A percentile compares a stretch with the other conserved stretches of the same genome.
phyloP scores from a whole-genome alignment of 2,888 invertebrate genomes.

The Acanthacorydalis orientalis region DNA sequence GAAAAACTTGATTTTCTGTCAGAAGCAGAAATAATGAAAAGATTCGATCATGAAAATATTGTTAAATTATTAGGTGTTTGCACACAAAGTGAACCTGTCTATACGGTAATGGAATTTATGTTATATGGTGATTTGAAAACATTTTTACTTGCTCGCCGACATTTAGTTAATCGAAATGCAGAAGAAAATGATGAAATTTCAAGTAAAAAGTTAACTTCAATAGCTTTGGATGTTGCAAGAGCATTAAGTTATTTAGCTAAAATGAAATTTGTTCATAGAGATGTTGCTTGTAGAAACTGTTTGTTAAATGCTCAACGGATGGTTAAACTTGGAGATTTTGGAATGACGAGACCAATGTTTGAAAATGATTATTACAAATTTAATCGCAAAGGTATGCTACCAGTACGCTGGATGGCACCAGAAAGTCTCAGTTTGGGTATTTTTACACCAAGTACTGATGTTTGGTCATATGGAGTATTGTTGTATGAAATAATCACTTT shows the following conservation, averaged over 20 bases:
- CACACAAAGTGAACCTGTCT: conserved; percentile 72
- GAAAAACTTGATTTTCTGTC: conserved; percentile 82
- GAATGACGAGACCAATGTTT: conserved; percentile 77
- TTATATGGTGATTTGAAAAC: conserved; percentile 84
- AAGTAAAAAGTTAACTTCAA: conserved; percentile 59
- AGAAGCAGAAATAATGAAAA: conserved; percentile 88
- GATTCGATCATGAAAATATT: conserved; percentile 80
- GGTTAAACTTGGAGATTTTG: conserved; percentile 79
- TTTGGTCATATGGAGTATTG: conserved; percentile 81
- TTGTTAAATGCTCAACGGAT: conserved; percentile 46
- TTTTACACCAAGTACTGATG: conserved; percentile 73
- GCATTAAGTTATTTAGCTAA: conserved; percentile 74
- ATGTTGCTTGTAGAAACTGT: conserved; percentile 61
- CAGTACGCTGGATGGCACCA: conserved; percentile 88
- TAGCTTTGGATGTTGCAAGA: conserved; percentile 77
- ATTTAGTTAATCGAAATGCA: conserved; percentile 47
- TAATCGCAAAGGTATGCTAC: conserved; percentile 71
- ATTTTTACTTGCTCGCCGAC: conserved; percentile 68
- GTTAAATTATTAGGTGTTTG: conserved; percentile 73
- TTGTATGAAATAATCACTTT: conserved; percentile 81
- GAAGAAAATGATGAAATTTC: conserved; percentile 64
- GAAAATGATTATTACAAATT: conserved; percentile 84
- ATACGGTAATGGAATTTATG: conserved; percentile 90
- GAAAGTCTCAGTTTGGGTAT: conserved; percentile 69
- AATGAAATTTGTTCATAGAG: conserved; percentile 77